phyloP scores from a whole-genome alignment of 2,797 vertebrate species.

The Scleropages formosus region DNA sequence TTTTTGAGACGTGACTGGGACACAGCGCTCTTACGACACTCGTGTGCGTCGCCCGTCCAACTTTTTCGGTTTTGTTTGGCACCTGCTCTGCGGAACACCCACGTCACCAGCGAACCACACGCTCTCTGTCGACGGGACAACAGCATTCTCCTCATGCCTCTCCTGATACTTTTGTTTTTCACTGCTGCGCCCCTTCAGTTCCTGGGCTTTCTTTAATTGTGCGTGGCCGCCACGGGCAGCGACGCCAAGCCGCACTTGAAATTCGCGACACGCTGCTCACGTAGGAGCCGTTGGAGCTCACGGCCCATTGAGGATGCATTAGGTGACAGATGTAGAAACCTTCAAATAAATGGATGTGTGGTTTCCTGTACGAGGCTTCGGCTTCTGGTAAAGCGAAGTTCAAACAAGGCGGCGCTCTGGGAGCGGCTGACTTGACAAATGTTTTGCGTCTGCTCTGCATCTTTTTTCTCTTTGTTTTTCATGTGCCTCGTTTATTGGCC shows the following conservation, averaged over 20 bases:
- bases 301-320: background rate
- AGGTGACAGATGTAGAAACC: background rate
- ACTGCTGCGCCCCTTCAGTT: slow-evolving; percentile 37
- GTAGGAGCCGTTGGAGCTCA: background rate
- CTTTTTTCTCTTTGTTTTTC: background rate
- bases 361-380: background rate
- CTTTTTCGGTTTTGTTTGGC: slow-evolving; percentile 69
- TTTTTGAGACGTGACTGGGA: slow-evolving; percentile 57
- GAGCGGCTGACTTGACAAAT: background rate
- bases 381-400: slow-evolving; percentile 24
- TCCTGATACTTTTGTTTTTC: slow-evolving; percentile 63
- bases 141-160: slow-evolving; percentile 51
- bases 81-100: slow-evolving; percentile 51
- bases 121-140: slow-evolving; percentile 58
- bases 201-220: slow-evolving; percentile 9
- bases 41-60: slow-evolving; percentile 58
- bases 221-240: background rate
- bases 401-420: slow-evolving; percentile 22
- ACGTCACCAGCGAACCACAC: slow-evolving; percentile 36
- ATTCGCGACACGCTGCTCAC: background rate
- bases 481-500: background rate
- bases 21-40: slow-evolving; percentile 61
- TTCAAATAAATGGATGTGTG: background rate
- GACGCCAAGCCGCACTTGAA: background rate
- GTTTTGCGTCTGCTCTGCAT: background rate